These are phyloP conservation scores for Ceratina calcarata DNA, from an alignment of 1,140 invertebrate genomes.

Conservation along the genomic window DNA sequence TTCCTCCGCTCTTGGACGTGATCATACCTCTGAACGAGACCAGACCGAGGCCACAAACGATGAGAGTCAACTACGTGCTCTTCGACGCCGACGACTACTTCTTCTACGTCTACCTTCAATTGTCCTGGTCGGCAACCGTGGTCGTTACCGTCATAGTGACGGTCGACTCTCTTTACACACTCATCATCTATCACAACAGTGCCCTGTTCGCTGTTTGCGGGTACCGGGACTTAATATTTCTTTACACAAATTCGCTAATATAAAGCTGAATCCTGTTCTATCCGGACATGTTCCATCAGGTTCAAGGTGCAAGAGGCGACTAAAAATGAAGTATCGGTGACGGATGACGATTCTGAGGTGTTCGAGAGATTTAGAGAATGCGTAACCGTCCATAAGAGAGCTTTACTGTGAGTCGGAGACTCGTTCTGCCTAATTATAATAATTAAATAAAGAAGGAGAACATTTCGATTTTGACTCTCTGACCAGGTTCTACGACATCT, in stretches of 20 bases:
- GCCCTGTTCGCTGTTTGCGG: conserved; percentile 5
- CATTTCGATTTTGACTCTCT: too few relatives aligned
- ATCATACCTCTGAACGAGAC: background rate
- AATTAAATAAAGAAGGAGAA: too few relatives aligned
- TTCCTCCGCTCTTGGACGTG: background rate
- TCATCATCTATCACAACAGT: background rate
- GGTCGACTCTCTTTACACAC: background rate
- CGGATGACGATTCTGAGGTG: background rate
- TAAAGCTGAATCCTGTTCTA: too few relatives aligned
- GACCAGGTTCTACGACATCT: background rate
- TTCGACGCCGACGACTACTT: background rate
- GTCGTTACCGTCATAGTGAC: background rate
- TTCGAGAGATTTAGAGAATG: background rate
- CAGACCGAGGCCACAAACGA: background rate
- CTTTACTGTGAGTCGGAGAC: background rate
- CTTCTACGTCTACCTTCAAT: background rate
- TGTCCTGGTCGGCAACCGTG: background rate
- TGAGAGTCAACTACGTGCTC: conserved; percentile 6
- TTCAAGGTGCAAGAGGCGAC: background rate
- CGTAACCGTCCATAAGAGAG: background rate
- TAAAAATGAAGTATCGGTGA: too few relatives aligned
- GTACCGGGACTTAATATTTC: background rate
- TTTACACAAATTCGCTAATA: too few relatives aligned
- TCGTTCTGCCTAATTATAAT: too few relatives aligned
- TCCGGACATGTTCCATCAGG: too few relatives aligned